A percentile compares a stretch with the other conserved stretches of the same genome.
These are phyloP conservation scores for Nesospiza acunhae DNA, from an alignment of 2,113 vertebrate species.

Conservation along the genomic window DNA sequence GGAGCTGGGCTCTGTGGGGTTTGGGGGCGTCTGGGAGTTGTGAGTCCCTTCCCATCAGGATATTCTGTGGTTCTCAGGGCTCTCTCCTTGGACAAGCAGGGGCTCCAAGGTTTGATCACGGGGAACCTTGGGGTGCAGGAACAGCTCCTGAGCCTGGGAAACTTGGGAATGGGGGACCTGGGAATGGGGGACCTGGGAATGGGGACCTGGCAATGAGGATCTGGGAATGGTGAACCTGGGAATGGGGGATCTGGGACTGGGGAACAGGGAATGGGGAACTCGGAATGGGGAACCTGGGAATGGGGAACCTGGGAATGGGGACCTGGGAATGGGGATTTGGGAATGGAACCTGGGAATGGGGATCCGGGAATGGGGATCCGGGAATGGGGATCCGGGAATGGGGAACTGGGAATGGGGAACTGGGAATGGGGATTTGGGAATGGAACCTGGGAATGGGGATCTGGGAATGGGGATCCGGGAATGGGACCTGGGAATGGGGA, in stretches of 20 bases:
- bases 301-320: too few species aligned
- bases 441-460: too few species aligned
- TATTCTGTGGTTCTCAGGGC: not conserved
- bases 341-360: too few species aligned
- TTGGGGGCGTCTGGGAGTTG: not conserved
- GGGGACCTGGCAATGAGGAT: too few species aligned
- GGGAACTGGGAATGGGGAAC: too few species aligned
- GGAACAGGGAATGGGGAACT: not conserved
- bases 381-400: too few species aligned
- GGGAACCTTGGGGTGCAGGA: not conserved
- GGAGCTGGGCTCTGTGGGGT: too few species aligned
- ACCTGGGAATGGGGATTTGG: too few species aligned
- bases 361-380: too few species aligned
- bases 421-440: too few species aligned
- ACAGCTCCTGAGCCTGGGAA: not conserved
- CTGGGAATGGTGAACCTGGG: not conserved
- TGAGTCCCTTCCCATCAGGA: not conserved
- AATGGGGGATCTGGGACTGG: too few species aligned
- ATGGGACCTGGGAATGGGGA: too few species aligned
- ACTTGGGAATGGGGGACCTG: not conserved
- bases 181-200: not conserved
- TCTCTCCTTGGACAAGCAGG: not conserved
- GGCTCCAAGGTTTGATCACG: accelerated
- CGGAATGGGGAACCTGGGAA: not conserved
- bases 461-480: not conserved